Evolutionary conservation across 2,797 vertebrate genomes (phyloP).

Genomic region (Myotis pilosus): DNA sequence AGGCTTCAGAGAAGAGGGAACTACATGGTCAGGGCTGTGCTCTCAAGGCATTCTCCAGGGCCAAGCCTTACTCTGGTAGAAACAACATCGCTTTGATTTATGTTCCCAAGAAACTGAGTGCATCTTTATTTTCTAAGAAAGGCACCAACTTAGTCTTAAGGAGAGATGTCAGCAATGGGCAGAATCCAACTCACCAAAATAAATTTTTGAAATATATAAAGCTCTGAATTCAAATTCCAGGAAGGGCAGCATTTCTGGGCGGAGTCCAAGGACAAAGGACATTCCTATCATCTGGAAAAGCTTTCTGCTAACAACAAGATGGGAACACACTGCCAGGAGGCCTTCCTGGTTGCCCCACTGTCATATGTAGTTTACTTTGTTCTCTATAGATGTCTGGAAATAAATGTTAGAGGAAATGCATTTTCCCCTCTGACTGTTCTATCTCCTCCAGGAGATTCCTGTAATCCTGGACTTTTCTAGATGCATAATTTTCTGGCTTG

Average conservation of each 20-base stretch:
- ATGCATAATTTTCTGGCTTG: neutral
- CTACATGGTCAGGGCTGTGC: neutral
- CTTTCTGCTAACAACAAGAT: neutral
- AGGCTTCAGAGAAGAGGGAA: neutral
- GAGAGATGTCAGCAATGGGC: neutral
- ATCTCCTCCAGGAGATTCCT: neutral
- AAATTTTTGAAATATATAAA: neutral
- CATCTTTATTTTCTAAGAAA: neutral
- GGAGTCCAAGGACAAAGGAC: neutral
- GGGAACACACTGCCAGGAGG: neutral
- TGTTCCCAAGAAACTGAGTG: neutral
- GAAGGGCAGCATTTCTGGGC: slow-evolving; percentile 1
- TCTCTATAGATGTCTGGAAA: neutral
- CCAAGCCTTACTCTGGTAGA: neutral
- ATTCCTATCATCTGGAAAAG: neutral
- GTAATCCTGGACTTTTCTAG: neutral
- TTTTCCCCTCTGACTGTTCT: neutral
- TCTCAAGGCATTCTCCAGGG: neutral
- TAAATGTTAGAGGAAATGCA: neutral
- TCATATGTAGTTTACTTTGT: neutral
- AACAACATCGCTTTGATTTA: neutral
- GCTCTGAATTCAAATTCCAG: slow-evolving; percentile 4
- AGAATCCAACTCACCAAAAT: neutral
- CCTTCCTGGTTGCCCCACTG: accelerated
- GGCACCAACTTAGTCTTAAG: neutral